phyloP scores from a whole-genome alignment of 2,888 invertebrate species.

The Capitulum mitella region DNA sequence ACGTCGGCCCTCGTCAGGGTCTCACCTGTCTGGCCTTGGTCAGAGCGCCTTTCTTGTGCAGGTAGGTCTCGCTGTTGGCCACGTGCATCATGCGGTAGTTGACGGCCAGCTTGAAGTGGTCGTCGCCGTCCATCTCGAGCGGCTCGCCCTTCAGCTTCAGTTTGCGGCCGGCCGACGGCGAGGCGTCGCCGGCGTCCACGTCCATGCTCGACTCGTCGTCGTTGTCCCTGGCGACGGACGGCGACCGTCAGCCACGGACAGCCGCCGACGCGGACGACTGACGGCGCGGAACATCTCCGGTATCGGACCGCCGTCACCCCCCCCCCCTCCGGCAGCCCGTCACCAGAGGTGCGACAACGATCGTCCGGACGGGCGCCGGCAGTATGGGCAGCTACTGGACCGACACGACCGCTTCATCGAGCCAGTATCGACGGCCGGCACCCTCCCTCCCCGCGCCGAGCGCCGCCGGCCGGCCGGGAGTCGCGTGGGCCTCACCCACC shows the following conservation, averaged over 20 bases:
- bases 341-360: too few relatives aligned
- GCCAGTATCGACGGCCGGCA: constrained; percentile 16
- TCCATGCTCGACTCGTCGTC: constrained; percentile 16
- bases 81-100: constrained; percentile 69
- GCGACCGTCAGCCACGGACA: not conserved
- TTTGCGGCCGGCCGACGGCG: not conserved
- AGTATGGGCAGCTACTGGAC: not conserved
- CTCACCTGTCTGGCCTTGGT: constrained; percentile 64
- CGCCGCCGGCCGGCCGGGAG: too few relatives aligned
- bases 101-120: constrained; percentile 66
- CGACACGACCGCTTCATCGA: not conserved
- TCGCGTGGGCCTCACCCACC: too few relatives aligned
- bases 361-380: too few relatives aligned
- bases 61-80: constrained; percentile 65
- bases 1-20: too few relatives aligned
- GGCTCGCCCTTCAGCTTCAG: not conserved
- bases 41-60: constrained; percentile 67
- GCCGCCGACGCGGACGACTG: too few relatives aligned
- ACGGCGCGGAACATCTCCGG: too few relatives aligned
- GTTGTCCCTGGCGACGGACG: not conserved
- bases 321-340: too few relatives aligned
- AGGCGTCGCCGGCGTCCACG: not conserved
- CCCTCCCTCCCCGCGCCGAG: too few relatives aligned
- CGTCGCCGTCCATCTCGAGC: constrained; percentile 44
- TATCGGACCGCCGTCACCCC: too few relatives aligned